Base-by-base conservation (phyloP, 1,140 invertebrate species). In the Daktulosphaira vitifoliae region DNA sequence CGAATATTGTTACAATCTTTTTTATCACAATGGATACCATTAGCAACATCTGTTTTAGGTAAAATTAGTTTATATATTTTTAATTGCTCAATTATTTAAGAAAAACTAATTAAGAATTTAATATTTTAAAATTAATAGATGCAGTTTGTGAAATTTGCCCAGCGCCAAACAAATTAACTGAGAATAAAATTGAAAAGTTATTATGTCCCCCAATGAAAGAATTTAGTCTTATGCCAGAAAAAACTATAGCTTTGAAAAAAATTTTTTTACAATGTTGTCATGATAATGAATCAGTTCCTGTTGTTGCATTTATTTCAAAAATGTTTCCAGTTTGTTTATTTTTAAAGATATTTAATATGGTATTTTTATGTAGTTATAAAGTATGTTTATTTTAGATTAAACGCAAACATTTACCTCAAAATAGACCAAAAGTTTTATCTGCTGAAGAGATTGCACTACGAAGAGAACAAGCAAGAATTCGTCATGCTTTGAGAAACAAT, bases 221-320 rank as follows among this genome's bases (percentile, higher is more conserved):
- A 38, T 87, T 93, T 72, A 81, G 84, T 25, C 78, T 80, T 1
- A 78, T 91, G 65, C 85, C 87, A 1, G 66, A 71, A 8, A 79
- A 88, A 74, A 91, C 88, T 4, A 81, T 85, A 72, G 70, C 77
- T 38, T 76, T 96, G 1, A 92, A 91, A 76, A 71, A 82, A 70
- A 83, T 82, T 68, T 94, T 95, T 73, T 70, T 86, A 39, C 76
- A 78, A 26, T 94, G 92, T 76, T 79, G 81, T 73, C 76, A 81
- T 69, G 78, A 78, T 25, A 15, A 62, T 48, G 72, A 81, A 2
- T 78, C 85, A 66, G 81, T 79, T 66, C 87, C 91, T 68, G 77
- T 91, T 11, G 89, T 98, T 72, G 84, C 90, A 51, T 98, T 92
- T 77, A 83, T 98, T 66, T 97, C 95, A 3, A 98, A 98, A 81